Evolutionary conservation across 2,888 invertebrate species (phyloP).

Genomic region (Microchrysa polita): DNA sequence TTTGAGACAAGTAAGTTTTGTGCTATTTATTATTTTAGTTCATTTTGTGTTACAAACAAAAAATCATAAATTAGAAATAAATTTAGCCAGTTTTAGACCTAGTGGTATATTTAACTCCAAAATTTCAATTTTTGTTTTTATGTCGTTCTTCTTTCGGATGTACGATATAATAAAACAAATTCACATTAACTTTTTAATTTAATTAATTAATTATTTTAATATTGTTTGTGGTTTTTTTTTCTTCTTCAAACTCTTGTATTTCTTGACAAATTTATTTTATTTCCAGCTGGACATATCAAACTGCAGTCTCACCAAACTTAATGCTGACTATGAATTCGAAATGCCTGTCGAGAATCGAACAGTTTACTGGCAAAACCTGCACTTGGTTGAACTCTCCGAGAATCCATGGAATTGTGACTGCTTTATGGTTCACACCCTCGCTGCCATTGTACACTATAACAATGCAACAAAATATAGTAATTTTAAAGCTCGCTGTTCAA

Average conservation of each 20-base stretch:
- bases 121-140: too few relatives aligned
- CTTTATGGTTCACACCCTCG: constrained; percentile 59
- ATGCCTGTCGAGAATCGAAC: constrained; percentile 46
- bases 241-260: too few relatives aligned
- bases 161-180: too few relatives aligned
- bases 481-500: constrained; percentile 57
- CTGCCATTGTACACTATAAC: constrained; percentile 49
- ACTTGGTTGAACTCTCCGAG: constrained; percentile 68
- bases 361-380: constrained; percentile 63
- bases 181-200: too few relatives aligned
- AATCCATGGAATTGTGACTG: constrained; percentile 76
- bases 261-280: too few relatives aligned
- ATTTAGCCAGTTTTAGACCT: too few relatives aligned
- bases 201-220: too few relatives aligned
- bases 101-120: too few relatives aligned
- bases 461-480: constrained; percentile 25
- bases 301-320: constrained; percentile 68
- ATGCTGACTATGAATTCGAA: constrained; percentile 44
- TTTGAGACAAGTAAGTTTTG: constrained; percentile 56
- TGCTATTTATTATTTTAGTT: not conserved
- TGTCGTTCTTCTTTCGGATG: too few relatives aligned
- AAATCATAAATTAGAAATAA: too few relatives aligned
- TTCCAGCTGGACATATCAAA: constrained; percentile 72
- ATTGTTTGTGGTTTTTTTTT: not conserved
- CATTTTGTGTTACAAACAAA: too few relatives aligned